Conservation (phyloP, 2,797 vertebrate species). For the Champsocephalus gunnari region DNA sequence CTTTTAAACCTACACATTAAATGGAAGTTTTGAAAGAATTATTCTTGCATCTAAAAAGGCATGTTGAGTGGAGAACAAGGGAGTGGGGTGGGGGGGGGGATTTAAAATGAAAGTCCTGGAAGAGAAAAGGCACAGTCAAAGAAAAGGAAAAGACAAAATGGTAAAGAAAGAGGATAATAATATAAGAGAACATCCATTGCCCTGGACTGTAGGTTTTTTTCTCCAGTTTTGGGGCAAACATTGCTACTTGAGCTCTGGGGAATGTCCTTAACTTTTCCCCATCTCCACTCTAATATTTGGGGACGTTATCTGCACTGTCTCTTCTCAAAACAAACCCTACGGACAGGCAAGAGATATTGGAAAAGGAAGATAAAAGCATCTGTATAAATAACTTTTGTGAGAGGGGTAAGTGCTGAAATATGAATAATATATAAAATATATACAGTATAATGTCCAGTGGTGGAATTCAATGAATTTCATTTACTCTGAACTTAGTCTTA, state of each 20-base stretch:
- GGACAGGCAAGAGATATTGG: conserved; percentile 25
- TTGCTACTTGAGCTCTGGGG: conserved; percentile 2
- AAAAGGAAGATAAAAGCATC: conserved; percentile 28
- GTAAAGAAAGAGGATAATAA: no score
- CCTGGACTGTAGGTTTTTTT: conserved; percentile 1
- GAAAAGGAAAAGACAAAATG: background rate
- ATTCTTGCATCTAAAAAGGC: conserved; percentile 5
- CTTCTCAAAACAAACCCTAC: conserved; percentile 8
- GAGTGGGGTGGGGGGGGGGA: no score
- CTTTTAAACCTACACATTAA: conserved; percentile 28
- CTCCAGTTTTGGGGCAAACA: background rate
- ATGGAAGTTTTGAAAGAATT: conserved; percentile 17
- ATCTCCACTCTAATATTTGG: conserved; percentile 6
- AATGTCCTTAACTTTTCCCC: background rate
- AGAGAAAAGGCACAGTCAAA: background rate
- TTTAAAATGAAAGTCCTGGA: background rate
- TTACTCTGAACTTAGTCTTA: no score
- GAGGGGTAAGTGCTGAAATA: conserved; percentile 19
- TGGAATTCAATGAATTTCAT: no score
- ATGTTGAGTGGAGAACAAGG: background rate
- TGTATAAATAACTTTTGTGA: conserved; percentile 11
- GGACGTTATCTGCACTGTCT: background rate
- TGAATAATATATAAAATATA: conserved; percentile 23
- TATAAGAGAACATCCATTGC: background rate
- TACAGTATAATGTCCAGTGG: conserved; percentile 2